Evolutionary conservation across 2,113 vertebrate species (phyloP).

Genomic region (Cottus gobio): DNA sequence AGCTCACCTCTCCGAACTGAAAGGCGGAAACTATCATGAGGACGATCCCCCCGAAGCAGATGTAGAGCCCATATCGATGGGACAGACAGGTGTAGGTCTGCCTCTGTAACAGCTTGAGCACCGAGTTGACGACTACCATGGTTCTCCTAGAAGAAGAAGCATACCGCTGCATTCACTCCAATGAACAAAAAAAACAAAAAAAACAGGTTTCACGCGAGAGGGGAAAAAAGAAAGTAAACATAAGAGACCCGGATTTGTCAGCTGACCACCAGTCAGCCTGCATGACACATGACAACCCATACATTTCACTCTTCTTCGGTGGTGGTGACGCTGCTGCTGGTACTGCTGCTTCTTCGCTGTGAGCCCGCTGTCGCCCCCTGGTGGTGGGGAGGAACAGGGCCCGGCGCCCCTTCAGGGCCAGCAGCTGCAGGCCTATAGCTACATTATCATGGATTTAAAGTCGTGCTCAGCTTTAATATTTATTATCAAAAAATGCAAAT

Average conservation of each 20-base stretch:
- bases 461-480: neutral
- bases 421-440: neutral
- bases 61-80: constrained; percentile 94
- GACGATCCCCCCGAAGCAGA: constrained; percentile 96
- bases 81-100: constrained; percentile 98
- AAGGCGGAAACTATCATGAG: constrained; percentile 96
- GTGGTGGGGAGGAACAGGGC: constrained; percentile 20
- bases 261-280: constrained; percentile 54
- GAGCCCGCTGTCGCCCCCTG: constrained; percentile 42
- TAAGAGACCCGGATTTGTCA: constrained; percentile 55
- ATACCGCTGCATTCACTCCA: constrained; percentile 77
- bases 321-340: neutral
- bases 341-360: neutral
- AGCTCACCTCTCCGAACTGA: constrained; percentile 96
- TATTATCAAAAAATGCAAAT: neutral
- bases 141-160: constrained; percentile 68
- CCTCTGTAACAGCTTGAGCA: constrained; percentile 93
- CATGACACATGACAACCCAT: constrained; percentile 55
- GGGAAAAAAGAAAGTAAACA: constrained; percentile 47
- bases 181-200: neutral
- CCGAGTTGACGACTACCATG: constrained; percentile 90
- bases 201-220: neutral
- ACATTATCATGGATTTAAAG: neutral
- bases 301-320: constrained; percentile 54
- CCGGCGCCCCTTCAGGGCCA: neutral